Evolutionary conservation across 2,113 vertebrate species (phyloP).

Genomic region (Mastomys coucha): DNA sequence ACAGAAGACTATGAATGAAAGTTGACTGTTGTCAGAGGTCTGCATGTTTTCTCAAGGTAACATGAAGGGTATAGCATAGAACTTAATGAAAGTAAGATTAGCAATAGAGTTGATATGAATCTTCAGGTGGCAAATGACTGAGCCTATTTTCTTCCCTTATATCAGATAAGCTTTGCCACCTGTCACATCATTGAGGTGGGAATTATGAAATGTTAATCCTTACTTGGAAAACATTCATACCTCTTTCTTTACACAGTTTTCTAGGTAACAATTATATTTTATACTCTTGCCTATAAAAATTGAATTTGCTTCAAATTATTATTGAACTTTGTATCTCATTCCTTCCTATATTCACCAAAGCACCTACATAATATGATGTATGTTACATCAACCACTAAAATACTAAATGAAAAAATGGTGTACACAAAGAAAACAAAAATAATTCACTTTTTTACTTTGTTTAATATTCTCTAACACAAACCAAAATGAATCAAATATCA

Average conservation of each 20-base stretch:
- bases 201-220: neutral
- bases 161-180: neutral
- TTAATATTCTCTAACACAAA: neutral
- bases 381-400: neutral
- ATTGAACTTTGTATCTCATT: neutral
- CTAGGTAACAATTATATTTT: neutral
- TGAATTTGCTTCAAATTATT: neutral
- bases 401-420: neutral
- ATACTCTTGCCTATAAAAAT: neutral
- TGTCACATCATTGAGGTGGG: neutral
- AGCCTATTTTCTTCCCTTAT: neutral
- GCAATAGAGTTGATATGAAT: neutral
- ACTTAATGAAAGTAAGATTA: neutral
- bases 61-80: fast-evolving
- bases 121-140: neutral
- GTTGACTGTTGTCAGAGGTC: neutral
- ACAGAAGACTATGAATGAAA: neutral
- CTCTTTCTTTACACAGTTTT: neutral
- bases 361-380: neutral
- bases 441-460: neutral
- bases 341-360: neutral
- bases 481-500: neutral
- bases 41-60: no score
- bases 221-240: neutral
- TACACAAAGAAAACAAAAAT: neutral